Base-by-base conservation (phyloP, 2,113 vertebrate genomes). In the Galemys pyrenaicus region DNA sequence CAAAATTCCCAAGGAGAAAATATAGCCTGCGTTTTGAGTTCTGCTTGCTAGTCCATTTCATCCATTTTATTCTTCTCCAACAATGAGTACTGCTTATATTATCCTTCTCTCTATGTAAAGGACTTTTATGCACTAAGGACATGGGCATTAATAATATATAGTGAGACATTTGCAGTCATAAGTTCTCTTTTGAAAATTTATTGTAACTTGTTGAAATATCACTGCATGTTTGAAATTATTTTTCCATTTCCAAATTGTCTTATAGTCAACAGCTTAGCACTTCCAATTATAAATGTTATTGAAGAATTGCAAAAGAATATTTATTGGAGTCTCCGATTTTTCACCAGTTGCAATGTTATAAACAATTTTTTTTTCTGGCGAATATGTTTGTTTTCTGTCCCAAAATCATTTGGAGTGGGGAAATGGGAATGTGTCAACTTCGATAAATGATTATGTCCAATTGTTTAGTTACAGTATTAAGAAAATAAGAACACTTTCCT, bases 1-100 rank as follows among this genome's bases (percentile, higher is more conserved):
- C 37, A 95, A 73, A 88, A 64, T 92, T 86, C 35, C 20, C 5
- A 73, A 75, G 19, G 88, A 73, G 92, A 37, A 91, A 92, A 89
- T 60, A 35, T 6, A 94, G 35, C 41, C 19, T 56, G 1, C 5
- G 49, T 5, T 93, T 7, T 9, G 6, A 0, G 30, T 22, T 92
- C 56, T 37, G 16, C 12, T 89, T 93, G 0, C 0, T 54, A 87
- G 1, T 3, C 12, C 37, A 94, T 75, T 93, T n/a, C 58, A 70
- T 70, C 0, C 1, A 85, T 46, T 81, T 78, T 28, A 71, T 90
- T 56, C 79, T 54, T 30, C 32, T 67, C 58, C 92, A 71, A 82
- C 8, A 73, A 37, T 26, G 20, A 62, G 24, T 4, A 22, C 54
- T 37, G 17, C 37, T 39, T 96, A 39, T 71, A 87, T 46, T 37